Evolutionary conservation across 2,888 invertebrate species (phyloP), one percentile per base, ranked within the genome.

Genomic region (Oscheius sp.): DNA sequence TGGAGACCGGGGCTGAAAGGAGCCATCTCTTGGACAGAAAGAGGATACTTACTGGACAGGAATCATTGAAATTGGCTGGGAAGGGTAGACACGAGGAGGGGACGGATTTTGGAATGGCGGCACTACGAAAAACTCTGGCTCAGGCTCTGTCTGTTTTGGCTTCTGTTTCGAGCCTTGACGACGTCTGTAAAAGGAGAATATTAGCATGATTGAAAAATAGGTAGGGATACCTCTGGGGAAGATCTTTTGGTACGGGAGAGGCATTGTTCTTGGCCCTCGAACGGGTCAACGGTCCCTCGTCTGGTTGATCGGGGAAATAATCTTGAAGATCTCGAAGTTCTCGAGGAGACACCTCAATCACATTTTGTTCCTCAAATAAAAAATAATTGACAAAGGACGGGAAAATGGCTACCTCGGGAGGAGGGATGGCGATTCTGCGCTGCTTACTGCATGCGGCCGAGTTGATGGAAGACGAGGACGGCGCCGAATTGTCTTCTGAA

Each of bases 251-350:
- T 18, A 56, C n/a, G 2, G 66, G 66, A n/a, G 66, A 66, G 1
- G 25, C 66, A 66, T 49, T 66, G 27, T 75, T 61, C 27, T 68
- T 76, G 2, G 79, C 76, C 12, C 74, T 68, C 13, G 81, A 81
- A 16, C 81, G 76, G 7, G 81, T 81, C 53, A 52, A 43, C 0
- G 29, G 52, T 27, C 66, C 66, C 2, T 66, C 66, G 13, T 66
- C 52, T n/a, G 49, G 55, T 59, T 81, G 80, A 52, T 82, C 76
- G 12, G 81, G 82, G 53, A 82, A 82, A 58, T 74, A 78, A 66
- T 84, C 80, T 6, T 75, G 82, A 46, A 83, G 64, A 72, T 78
- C 41, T 13, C 71, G 71, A 9, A 71, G 59, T 63, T 71, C 71
- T 2, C 71, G 27, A 1, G 61, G 43, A 61, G 61, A 1, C 16